Conservation (phyloP, 2,797 vertebrate species). For the Semotilus atromaculatus region DNA sequence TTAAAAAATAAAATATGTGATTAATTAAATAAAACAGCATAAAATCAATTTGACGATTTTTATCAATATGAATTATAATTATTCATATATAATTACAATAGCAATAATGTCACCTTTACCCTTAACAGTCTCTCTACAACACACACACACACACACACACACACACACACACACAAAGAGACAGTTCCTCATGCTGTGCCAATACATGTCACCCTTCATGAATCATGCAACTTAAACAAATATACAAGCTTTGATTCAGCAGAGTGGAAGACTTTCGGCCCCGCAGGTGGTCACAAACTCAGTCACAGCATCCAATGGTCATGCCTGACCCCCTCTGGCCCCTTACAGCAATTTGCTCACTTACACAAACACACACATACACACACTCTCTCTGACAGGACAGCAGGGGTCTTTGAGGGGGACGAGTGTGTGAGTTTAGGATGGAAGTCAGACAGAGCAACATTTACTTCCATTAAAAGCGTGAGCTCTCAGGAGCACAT, state of each 20-base stretch:
- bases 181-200: slow-evolving; percentile 61
- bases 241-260: slow-evolving; percentile 78
- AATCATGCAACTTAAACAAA: slow-evolving; percentile 90
- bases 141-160: slow-evolving; percentile 20
- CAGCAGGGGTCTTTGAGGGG: slow-evolving; percentile 65
- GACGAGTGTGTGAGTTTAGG: slow-evolving; percentile 57
- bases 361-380: slow-evolving; percentile 46
- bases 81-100: not conserved
- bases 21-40: not conserved
- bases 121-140: not conserved
- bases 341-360: slow-evolving; percentile 60
- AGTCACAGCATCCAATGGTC: slow-evolving; percentile 25
- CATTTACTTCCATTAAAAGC: slow-evolving; percentile 64
- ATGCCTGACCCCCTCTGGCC: slow-evolving; percentile 35
- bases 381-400: slow-evolving; percentile 65
- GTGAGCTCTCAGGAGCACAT: slow-evolving; percentile 70
- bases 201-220: slow-evolving; percentile 80
- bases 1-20: not conserved
- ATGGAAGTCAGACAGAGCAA: slow-evolving; percentile 44
- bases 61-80: not conserved
- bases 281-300: slow-evolving; percentile 65
- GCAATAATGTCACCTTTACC: slow-evolving; percentile 2
- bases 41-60: not conserved
- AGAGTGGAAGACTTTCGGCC: slow-evolving; percentile 78
- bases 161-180: slow-evolving; percentile 31